Conservation (phyloP, 2,113 vertebrate species). For the Coracopsis vasa region DNA sequence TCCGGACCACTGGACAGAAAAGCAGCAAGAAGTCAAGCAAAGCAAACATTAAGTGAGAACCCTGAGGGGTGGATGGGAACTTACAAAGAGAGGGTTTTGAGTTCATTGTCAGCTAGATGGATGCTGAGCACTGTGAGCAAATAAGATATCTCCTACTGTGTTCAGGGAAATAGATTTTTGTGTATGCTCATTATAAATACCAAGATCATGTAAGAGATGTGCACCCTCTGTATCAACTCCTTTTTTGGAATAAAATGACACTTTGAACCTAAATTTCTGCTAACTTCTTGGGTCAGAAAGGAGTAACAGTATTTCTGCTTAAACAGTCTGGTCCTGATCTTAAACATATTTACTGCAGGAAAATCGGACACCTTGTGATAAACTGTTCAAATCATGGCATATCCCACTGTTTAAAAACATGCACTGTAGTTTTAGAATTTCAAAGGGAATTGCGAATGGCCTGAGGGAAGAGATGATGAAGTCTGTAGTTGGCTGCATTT, state of each 20-base stretch:
- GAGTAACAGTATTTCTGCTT: neutral
- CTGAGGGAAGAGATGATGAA: neutral
- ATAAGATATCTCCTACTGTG: neutral
- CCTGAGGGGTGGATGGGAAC: neutral
- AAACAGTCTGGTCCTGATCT: neutral
- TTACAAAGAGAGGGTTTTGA: neutral
- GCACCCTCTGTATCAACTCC: neutral
- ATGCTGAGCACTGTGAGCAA: neutral
- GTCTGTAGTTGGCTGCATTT: neutral
- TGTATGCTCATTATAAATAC: neutral
- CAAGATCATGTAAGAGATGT: neutral
- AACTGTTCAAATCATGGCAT: neutral
- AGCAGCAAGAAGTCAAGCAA: neutral
- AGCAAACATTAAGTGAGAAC: neutral
- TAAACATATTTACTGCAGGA: neutral
- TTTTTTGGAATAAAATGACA: neutral
- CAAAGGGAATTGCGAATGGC: neutral
- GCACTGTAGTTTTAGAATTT: neutral
- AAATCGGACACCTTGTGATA: neutral
- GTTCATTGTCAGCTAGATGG: neutral
- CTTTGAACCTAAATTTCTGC: neutral
- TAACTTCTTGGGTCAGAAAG: neutral
- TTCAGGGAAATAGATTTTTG: slow-evolving; percentile 13
- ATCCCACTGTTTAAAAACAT: neutral
- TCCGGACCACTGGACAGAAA: neutral